Percentiles rank a stretch among this genome's conserved stretches.
Evolutionary conservation across 2,797 vertebrate genomes (phyloP).

Genomic region (Galago senegalensis): DNA sequence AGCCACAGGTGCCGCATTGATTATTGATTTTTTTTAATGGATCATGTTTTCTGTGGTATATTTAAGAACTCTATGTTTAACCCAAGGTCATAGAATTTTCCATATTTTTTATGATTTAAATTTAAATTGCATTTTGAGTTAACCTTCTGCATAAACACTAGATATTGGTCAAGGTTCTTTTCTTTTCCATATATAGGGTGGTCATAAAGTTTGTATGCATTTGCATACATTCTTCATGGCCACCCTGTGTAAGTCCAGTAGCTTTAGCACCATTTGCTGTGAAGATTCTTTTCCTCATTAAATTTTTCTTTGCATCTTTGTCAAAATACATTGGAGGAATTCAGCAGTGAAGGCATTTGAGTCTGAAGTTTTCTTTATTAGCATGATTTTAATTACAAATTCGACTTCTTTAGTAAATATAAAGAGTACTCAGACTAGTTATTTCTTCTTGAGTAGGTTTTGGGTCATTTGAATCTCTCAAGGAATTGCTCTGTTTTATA

Average conservation of each 20-base stretch:
- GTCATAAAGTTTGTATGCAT: too few relatives aligned
- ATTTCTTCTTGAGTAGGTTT: slow-evolving; percentile 48
- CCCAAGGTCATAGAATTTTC: background rate
- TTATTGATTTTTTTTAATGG: background rate
- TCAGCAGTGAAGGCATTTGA: slow-evolving; percentile 2
- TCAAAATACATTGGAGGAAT: slow-evolving; percentile 31
- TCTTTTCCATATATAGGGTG: background rate
- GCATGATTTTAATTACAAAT: slow-evolving; percentile 16
- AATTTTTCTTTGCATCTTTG: background rate
- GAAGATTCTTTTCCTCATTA: background rate
- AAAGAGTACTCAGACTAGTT: background rate
- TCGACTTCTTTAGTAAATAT: slow-evolving; percentile 13
- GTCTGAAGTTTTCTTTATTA: background rate
- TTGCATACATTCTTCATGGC: too few relatives aligned
- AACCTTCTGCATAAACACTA: background rate
- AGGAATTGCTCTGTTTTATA: background rate
- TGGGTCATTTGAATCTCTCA: slow-evolving; percentile 7
- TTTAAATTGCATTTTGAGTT: background rate
- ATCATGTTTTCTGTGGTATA: background rate
- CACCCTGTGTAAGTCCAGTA: background rate
- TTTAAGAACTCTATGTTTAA: background rate
- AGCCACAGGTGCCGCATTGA: too few relatives aligned
- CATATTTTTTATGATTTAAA: background rate
- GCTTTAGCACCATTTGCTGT: background rate
- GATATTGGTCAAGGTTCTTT: background rate